These are phyloP conservation scores for Heteromormyrus szaboi DNA, from an alignment of 2,797 vertebrate species.

Conservation along the genomic window DNA sequence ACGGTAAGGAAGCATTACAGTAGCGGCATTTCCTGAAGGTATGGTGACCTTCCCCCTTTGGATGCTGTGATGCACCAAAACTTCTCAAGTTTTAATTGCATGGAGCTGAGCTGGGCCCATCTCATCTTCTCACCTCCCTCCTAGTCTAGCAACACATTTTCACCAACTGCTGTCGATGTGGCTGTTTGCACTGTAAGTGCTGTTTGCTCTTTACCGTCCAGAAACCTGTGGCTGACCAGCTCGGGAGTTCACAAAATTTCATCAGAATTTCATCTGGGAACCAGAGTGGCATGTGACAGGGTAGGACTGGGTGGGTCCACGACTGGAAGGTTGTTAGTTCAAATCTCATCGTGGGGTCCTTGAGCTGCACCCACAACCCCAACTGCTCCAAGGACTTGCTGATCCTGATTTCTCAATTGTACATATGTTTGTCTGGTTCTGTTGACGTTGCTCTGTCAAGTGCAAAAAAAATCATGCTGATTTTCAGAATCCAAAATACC, in stretches of 20 bases:
- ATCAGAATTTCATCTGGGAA: not conserved
- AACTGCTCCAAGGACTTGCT: not conserved
- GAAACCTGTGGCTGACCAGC: not conserved
- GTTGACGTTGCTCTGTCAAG: not conserved
- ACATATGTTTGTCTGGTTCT: not conserved
- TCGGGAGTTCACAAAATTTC: not conserved
- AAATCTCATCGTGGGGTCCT: not conserved
- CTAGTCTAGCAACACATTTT: not conserved
- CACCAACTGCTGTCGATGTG: not conserved
- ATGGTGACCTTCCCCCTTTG: not conserved
- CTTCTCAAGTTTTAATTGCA: not conserved
- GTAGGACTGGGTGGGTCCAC: not conserved
- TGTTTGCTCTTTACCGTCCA: not conserved
- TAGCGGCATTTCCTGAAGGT: not conserved
- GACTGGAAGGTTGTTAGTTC: not conserved
- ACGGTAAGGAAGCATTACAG: not conserved
- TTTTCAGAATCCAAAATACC: not conserved
- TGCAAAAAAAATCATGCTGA: not conserved
- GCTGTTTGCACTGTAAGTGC: not conserved
- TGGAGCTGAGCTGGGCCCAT: not conserved
- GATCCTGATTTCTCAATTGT: not conserved
- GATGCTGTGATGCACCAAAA: not conserved
- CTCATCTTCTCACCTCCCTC: not conserved
- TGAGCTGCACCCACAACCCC: not conserved
- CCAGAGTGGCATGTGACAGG: not conserved